These are phyloP conservation scores for Aphelocoma coerulescens DNA, from an alignment of 2,113 vertebrate genomes.

Conservation along the genomic window DNA sequence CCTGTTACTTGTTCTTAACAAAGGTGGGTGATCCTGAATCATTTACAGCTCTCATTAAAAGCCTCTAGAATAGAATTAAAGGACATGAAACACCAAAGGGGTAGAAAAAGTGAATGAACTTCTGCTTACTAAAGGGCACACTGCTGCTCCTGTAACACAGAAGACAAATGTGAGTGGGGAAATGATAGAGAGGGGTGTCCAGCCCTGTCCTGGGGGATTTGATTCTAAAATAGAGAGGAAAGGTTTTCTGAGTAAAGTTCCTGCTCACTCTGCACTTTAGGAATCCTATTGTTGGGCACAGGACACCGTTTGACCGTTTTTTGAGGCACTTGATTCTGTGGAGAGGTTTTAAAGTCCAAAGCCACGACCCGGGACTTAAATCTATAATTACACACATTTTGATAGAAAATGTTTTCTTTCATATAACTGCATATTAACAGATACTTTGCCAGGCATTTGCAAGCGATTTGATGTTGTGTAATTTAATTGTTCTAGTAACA, in stretches of 20 bases:
- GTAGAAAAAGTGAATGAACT: not conserved
- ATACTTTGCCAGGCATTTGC: not conserved
- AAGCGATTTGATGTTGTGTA: not conserved
- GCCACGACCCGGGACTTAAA: not conserved
- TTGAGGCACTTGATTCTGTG: not conserved
- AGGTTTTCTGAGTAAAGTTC: constrained; percentile 45
- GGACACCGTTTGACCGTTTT: constrained; percentile 49
- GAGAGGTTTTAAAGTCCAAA: not conserved
- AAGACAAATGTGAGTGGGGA: not conserved
- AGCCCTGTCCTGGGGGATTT: not conserved
- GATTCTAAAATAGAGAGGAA: not conserved
- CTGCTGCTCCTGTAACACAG: not conserved
- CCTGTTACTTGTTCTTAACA: not conserved
- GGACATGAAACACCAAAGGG: not conserved
- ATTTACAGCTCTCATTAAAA: not conserved
- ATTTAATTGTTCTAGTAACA: not conserved
- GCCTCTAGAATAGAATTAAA: not conserved
- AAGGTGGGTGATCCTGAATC: not conserved
- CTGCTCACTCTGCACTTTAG: constrained; percentile 60
- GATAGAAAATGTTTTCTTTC: not conserved
- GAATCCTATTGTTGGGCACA: constrained; percentile 74
- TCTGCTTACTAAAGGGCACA: not conserved
- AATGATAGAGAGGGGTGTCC: not conserved
- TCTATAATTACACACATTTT: not conserved
- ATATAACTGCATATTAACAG: not conserved